A percentile compares a stretch with the other conserved stretches of the same genome.
These are phyloP conservation scores for Furcula furcula DNA, from an alignment of 2,888 invertebrate species.

Conservation along the genomic window DNA sequence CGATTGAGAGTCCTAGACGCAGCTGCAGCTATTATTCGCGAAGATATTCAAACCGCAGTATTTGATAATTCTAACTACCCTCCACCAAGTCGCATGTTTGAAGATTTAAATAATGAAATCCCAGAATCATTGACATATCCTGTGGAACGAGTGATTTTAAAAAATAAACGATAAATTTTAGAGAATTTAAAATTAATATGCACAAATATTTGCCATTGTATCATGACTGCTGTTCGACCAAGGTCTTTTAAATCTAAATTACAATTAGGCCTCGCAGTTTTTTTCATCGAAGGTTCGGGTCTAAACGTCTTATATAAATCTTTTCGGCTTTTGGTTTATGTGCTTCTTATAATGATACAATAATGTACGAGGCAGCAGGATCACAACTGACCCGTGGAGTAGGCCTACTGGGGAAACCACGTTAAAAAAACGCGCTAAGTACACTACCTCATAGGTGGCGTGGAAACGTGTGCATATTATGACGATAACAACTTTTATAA, in stretches of 20 bases:
- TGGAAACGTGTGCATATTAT: too few species aligned
- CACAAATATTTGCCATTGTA: conserved; percentile 19
- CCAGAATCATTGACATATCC: conserved; percentile 31
- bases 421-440: too few species aligned
- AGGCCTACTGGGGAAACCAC: too few species aligned
- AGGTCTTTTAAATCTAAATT: conserved; percentile 16
- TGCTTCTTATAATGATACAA: conserved; percentile 26
- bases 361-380: conserved; percentile 22
- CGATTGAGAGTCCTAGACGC: conserved; percentile 22
- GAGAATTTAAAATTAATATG: conserved; percentile 26
- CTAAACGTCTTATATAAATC: conserved; percentile 20
- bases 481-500: too few species aligned
- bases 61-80: conserved; percentile 26
- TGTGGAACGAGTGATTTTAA: conserved; percentile 32
- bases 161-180: conserved; percentile 33
- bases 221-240: conserved; percentile 15
- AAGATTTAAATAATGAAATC: conserved; percentile 34
- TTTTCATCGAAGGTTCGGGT: conserved; percentile 21
- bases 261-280: conserved; percentile 21
- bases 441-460: too few species aligned
- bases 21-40: conserved; percentile 18
- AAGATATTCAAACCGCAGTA: conserved; percentile 5
- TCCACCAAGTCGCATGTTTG: conserved; percentile 34
- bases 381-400: too few species aligned
- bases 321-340: conserved; percentile 25